Evolutionary conservation across 1,140 invertebrate genomes (phyloP), one percentile per base, ranked within the genome.

Genomic region (Camponotus floridanus): DNA sequence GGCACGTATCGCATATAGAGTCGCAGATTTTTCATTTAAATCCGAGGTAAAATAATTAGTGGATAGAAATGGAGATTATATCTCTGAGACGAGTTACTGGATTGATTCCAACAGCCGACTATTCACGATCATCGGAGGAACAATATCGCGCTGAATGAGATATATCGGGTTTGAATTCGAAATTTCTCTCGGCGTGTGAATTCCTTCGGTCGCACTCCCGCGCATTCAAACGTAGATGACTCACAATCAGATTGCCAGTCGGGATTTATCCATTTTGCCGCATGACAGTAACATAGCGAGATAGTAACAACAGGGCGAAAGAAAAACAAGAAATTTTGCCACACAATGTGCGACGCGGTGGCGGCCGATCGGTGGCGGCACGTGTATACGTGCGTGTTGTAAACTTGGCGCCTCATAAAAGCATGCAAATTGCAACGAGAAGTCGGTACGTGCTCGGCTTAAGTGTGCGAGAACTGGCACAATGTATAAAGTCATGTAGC

Each of bases 371-470:
- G 26, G 26, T 0, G 26, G 26, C 26, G 67, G 86, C 87, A 88
- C 87, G 87, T 83, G 87, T 73, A 51, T 18, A 87, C 73, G 67
- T 48, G 81, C 85, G 55, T 68, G 85, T 88, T 70, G 87, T 76
- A 71, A 88, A 88, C 78, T 88, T 84, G 45, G 45, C 86, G 51
- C 79, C 87, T 64, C 70, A 87, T 87, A 85, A 88, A 88, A 88
- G 86, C 87, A 88, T 85, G 87, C 79, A 88, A 88, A 88, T 87
- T 87, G 68, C 76, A 83, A 55, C 57, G 67, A 67, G 79, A 55
- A 71, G 80, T 71, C 39, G 65, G 76, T 80, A 87, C 87, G 87
- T 87, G 87, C 61, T 68, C 61, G 48, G 76, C 21, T 80, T 80
- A 70, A 79, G 39, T 11, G 39, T n/a, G 65, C 65, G 21, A 11